These are phyloP conservation scores for Vanessa tameamea DNA, from an alignment of 1,140 invertebrate species.

Conservation along the genomic window DNA sequence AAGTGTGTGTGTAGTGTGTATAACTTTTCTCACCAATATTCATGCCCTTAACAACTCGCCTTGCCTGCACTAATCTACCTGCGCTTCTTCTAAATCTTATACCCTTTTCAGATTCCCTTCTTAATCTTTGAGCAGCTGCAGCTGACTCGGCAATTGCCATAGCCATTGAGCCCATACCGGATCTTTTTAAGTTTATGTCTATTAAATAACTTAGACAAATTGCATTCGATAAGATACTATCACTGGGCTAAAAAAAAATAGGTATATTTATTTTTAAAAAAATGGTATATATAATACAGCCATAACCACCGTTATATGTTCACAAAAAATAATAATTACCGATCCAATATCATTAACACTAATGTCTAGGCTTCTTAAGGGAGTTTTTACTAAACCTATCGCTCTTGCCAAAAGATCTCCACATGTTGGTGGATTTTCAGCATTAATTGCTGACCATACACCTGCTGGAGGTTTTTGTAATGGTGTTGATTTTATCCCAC, in stretches of 20 bases:
- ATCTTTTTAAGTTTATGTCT: slow-evolving; percentile 72
- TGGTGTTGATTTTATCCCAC: slow-evolving; percentile 66
- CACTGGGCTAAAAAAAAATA: slow-evolving; percentile 59
- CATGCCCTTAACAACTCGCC: slow-evolving; percentile 72
- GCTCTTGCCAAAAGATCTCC: slow-evolving; percentile 72
- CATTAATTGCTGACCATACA: slow-evolving; percentile 71
- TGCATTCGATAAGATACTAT: slow-evolving; percentile 65
- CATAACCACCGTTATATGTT: background rate
- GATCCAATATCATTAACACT: slow-evolving; percentile 75
- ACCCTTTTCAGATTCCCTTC: slow-evolving; percentile 73
- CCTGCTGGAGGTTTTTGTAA: slow-evolving; percentile 63
- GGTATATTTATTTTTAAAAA: slow-evolving; percentile 1
- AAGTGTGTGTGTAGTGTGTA: too few species aligned
- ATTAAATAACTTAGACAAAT: slow-evolving; percentile 72
- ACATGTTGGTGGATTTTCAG: slow-evolving; percentile 72
- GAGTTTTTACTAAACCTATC: slow-evolving; percentile 72
- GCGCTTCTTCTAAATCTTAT: slow-evolving; percentile 74
- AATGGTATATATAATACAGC: background rate
- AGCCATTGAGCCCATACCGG: slow-evolving; percentile 67
- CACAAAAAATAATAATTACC: slow-evolving; percentile 36
- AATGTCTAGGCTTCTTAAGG: slow-evolving; percentile 66
- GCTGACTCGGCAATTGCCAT: slow-evolving; percentile 73
- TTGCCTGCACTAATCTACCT: slow-evolving; percentile 68
- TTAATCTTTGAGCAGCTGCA: slow-evolving; percentile 65
- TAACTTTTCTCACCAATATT: slow-evolving; percentile 62